phyloP scores from a whole-genome alignment of 2,797 vertebrate species.

The Cynodonichthys magdalenae region DNA sequence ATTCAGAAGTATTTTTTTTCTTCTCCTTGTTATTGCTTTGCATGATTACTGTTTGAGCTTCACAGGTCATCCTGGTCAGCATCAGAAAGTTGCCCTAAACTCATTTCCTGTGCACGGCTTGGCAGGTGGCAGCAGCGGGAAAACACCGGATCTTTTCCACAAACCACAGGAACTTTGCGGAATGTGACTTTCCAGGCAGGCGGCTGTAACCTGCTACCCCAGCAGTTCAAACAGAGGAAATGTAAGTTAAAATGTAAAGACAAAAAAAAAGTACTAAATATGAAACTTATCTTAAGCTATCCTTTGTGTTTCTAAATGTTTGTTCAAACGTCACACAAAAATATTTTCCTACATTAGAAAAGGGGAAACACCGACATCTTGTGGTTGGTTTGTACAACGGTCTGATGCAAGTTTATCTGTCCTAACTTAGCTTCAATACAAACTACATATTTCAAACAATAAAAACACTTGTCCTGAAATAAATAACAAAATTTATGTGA shows the following conservation, averaged over 20 bases:
- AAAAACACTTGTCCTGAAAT: no score
- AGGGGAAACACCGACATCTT: slow-evolving; percentile 85
- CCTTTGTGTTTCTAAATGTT: not conserved
- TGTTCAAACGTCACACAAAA: not conserved
- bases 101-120: slow-evolving; percentile 70
- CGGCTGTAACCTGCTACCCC: slow-evolving; percentile 15
- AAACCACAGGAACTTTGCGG: slow-evolving; percentile 60
- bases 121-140: slow-evolving; percentile 70
- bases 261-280: not conserved
- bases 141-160: slow-evolving; percentile 65
- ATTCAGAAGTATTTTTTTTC: not conserved
- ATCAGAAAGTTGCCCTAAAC: slow-evolving; percentile 44
- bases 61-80: slow-evolving; percentile 56
- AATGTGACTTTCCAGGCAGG: slow-evolving; percentile 53
- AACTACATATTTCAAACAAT: no score
- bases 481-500: not conserved
- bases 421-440: no score
- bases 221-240: slow-evolving; percentile 3
- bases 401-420: not conserved
- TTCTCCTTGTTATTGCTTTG: slow-evolving; percentile 1
- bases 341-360: slow-evolving; percentile 1
- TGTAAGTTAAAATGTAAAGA: not conserved
- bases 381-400: slow-evolving; percentile 74
- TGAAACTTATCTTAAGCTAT: not conserved
- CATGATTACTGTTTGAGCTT: slow-evolving; percentile 31